Conservation (phyloP, 2,797 vertebrate genomes). For the Ptychadena robeensis region DNA sequence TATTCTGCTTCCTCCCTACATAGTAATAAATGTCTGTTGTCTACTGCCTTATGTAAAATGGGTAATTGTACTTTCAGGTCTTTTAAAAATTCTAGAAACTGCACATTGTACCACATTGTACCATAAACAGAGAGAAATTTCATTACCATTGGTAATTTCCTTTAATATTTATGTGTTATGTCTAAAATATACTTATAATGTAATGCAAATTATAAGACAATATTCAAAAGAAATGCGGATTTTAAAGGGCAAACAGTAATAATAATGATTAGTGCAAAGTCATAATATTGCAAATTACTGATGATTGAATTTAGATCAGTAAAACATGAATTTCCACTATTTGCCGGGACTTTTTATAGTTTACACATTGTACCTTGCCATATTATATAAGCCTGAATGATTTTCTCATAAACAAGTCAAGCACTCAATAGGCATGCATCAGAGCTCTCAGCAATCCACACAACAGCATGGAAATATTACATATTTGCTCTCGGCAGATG, state of each 20-base stretch:
- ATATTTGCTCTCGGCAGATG: conserved; percentile 39
- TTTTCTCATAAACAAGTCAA: not conserved
- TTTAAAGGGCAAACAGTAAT: not conserved
- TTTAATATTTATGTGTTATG: too few relatives aligned
- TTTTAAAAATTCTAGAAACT: too few relatives aligned
- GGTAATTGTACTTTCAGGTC: too few relatives aligned
- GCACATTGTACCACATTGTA: too few relatives aligned
- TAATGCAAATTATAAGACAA: not conserved
- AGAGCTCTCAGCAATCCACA: not conserved
- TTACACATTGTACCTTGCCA: not conserved
- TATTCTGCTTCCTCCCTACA: too few relatives aligned
- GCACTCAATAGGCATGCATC: not conserved
- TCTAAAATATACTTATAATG: not conserved
- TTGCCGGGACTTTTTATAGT: not conserved
- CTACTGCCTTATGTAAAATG: too few relatives aligned
- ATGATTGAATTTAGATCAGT: not conserved
- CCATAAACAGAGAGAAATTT: too few relatives aligned
- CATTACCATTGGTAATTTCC: too few relatives aligned
- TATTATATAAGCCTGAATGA: not conserved
- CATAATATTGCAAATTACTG: not conserved
- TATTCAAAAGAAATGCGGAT: not conserved
- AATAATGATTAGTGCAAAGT: not conserved
- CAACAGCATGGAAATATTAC: not conserved
- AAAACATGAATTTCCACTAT: not conserved
- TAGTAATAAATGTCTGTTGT: too few relatives aligned